Conservation (phyloP, 2,888 invertebrate species). For the Globia sparganii region DNA sequence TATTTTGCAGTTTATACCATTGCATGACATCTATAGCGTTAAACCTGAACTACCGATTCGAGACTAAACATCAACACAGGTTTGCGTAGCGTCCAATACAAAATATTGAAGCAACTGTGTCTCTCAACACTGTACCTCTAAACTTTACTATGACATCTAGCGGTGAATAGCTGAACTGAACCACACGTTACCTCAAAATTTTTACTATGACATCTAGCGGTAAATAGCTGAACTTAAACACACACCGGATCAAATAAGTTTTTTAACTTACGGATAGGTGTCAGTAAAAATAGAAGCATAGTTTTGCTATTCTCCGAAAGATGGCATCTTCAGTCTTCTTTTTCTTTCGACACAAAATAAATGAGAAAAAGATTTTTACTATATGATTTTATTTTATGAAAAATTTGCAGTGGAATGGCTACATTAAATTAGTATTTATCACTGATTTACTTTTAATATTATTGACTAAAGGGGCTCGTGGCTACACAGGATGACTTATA, state of each 20-base stretch:
- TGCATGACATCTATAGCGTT: slow-evolving; percentile 25
- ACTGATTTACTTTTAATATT: not conserved
- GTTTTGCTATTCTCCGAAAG: slow-evolving; percentile 30
- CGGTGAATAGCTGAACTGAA: slow-evolving; percentile 16
- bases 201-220: slow-evolving; percentile 41
- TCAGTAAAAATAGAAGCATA: not conserved
- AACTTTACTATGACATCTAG: slow-evolving; percentile 35
- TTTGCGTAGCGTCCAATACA: not conserved
- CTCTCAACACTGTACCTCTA: not conserved
- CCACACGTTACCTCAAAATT: not conserved
- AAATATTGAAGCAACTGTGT: not conserved
- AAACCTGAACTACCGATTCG: slow-evolving; percentile 8
- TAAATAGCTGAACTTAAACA: slow-evolving; percentile 2
- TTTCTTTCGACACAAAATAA: not conserved
- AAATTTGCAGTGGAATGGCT: not conserved
- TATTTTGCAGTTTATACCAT: not conserved
- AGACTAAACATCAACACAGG: not conserved
- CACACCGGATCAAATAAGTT: not conserved
- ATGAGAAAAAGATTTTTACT: not conserved
- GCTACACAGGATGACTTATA: not conserved
- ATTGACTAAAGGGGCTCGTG: not conserved
- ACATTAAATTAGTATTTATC: not conserved
- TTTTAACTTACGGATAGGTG: slow-evolving; percentile 23
- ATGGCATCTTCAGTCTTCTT: slow-evolving; percentile 13
- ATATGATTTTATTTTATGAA: not conserved